Conservation (phyloP, 1,140 invertebrate genomes). For the Brachystomella parvula region DNA sequence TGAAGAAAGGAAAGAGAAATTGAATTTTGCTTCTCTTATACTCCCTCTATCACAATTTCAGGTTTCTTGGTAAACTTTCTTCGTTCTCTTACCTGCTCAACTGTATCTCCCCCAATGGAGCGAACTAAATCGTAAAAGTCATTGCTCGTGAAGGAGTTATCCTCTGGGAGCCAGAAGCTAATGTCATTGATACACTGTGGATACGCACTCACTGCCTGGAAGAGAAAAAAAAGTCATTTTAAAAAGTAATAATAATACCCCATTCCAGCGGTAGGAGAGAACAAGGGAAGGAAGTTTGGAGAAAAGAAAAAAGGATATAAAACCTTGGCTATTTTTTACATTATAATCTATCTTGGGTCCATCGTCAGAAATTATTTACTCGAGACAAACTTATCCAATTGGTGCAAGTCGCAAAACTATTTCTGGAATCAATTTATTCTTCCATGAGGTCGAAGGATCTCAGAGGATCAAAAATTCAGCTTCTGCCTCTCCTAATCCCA, state of each 20-base stretch:
- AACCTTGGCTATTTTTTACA: too few species aligned
- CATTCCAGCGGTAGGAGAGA: background rate
- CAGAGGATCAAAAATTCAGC: too few species aligned
- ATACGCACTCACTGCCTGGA: constrained; percentile 70
- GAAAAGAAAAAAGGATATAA: constrained; percentile 1
- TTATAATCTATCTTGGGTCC: too few species aligned
- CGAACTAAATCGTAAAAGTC: constrained; percentile 94
- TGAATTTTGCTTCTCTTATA: background rate
- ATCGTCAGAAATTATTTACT: too few species aligned
- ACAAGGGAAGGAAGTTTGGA: background rate
- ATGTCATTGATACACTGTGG: constrained; percentile 88
- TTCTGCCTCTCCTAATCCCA: too few species aligned
- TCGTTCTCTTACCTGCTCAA: constrained; percentile 69
- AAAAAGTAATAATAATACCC: too few species aligned
- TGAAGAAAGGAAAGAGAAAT: background rate
- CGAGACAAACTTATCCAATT: background rate
- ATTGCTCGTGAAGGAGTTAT: constrained; percentile 60
- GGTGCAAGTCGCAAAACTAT: too few species aligned
- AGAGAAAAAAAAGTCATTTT: background rate
- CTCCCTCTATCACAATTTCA: constrained; percentile 2
- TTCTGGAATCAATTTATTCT: too few species aligned
- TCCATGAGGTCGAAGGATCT: too few species aligned
- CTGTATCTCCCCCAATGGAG: constrained; percentile 72
- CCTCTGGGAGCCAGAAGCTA: constrained; percentile 87
- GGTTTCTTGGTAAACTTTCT: background rate